Percentiles rank a stretch among this genome's conserved stretches.
These are phyloP conservation scores for Hydropotes inermis DNA, from an alignment of 2,113 vertebrate species.

Conservation along the genomic window DNA sequence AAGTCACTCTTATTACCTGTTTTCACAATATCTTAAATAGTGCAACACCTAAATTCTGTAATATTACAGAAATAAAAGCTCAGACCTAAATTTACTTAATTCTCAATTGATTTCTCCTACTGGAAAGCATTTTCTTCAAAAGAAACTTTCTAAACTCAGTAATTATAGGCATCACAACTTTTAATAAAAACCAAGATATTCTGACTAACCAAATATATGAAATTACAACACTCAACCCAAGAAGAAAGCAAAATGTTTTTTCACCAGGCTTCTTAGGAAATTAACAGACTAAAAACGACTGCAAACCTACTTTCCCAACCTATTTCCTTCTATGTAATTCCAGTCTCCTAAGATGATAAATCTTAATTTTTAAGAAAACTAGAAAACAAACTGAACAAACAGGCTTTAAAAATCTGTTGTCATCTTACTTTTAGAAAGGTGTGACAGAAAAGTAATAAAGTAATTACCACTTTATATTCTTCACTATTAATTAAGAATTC, in stretches of 20 bases:
- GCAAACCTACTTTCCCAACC: neutral
- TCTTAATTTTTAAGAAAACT: constrained; percentile 3
- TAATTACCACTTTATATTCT: constrained; percentile 93
- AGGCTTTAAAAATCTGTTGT: constrained; percentile 18
- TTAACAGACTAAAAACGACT: constrained; percentile 21
- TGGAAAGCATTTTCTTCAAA: constrained; percentile 28
- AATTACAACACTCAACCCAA: neutral
- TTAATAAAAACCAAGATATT: constrained; percentile 34
- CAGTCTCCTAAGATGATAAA: neutral
- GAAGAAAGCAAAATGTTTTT: constrained; percentile 23
- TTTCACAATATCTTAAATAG: constrained; percentile 49
- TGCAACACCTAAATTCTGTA: constrained; percentile 27
- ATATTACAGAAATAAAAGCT: constrained; percentile 5
- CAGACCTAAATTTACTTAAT: constrained; percentile 28
- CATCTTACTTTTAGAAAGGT: constrained; percentile 36
- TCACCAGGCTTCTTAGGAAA: neutral
- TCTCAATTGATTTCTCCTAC: neutral
- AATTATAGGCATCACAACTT: neutral
- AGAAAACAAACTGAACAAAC: neutral
- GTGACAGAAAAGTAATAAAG: constrained; percentile 43
- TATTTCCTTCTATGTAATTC: neutral
- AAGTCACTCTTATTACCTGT: constrained; percentile 81
- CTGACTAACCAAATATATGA: neutral
- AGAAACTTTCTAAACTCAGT: constrained; percentile 41
- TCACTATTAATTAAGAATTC: constrained; percentile 92